Conservation (phyloP, 2,113 vertebrate species). For the Alosa alosa region DNA sequence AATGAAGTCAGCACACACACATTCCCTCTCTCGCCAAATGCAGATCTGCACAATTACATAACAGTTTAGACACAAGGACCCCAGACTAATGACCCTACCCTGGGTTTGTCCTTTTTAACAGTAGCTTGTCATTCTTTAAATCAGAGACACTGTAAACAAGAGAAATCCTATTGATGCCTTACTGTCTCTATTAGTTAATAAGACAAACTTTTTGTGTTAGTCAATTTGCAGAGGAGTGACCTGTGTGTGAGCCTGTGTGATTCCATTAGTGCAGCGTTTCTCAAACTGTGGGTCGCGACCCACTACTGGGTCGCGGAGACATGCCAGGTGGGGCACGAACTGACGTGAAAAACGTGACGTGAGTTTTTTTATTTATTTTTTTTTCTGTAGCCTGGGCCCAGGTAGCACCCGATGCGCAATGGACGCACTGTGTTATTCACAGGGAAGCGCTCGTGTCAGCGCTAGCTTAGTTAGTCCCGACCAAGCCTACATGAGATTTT, state of each 20-base stretch:
- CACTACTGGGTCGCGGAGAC: no score
- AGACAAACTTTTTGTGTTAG: neutral
- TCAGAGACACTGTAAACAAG: neutral
- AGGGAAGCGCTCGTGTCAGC: no score
- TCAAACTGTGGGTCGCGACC: no score
- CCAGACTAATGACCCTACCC: neutral
- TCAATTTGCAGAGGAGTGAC: neutral
- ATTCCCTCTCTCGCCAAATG: neutral
- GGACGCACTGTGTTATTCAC: no score
- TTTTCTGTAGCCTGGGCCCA: no score
- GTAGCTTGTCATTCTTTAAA: neutral
- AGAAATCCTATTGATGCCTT: neutral
- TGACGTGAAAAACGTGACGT: no score
- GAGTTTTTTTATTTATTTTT: no score
- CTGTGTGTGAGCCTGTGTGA: neutral
- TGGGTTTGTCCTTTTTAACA: neutral
- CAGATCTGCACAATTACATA: neutral
- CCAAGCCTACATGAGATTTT: no score
- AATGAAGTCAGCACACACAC: constrained; percentile 12
- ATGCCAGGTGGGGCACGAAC: no score
- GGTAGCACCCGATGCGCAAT: no score
- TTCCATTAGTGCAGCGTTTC: neutral
- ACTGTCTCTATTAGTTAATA: neutral
- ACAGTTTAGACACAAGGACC: neutral
- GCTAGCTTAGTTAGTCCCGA: no score